Percentiles rank a stretch among this genome's conserved stretches.
Evolutionary conservation across 1,140 invertebrate genomes (phyloP).

Genomic region (Leptestheria dahalacensis): DNA sequence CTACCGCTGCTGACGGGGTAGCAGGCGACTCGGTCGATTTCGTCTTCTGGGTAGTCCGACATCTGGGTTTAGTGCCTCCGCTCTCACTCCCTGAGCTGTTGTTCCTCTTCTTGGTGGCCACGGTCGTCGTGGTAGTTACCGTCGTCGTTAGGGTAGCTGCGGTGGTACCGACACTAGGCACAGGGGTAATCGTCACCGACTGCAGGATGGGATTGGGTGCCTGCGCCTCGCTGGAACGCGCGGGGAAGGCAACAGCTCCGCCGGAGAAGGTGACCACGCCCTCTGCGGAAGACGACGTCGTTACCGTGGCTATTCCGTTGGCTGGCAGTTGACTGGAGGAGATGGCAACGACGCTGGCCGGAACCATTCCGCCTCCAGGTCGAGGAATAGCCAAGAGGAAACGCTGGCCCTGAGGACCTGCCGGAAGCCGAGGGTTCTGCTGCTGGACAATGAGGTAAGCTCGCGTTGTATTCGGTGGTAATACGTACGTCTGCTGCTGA

Average conservation of each 20-base stretch:
- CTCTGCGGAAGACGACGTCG: conserved; percentile 7
- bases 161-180: not conserved
- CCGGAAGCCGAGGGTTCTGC: not conserved
- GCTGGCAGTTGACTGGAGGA: conserved; percentile 4
- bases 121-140: conserved; percentile 25
- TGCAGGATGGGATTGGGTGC: conserved; percentile 20
- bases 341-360: conserved; percentile 4
- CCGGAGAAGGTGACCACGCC: conserved; percentile 13
- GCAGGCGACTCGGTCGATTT: conserved; percentile 2
- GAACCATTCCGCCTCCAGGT: not conserved
- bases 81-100: conserved; percentile 14
- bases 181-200: conserved; percentile 4
- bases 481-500: not conserved
- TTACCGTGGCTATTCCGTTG: not conserved
- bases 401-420: not conserved
- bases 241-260: not conserved
- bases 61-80: not conserved
- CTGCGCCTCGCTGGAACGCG: no score
- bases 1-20: not conserved
- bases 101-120: conserved; percentile 21
- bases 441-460: conserved; percentile 3
- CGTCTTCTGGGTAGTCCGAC: not conserved
- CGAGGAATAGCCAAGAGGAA: not conserved
- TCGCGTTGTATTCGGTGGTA: not conserved
- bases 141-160: conserved; percentile 24